Evolutionary conservation across 2,888 invertebrate species (phyloP).

Genomic region (Harpalus rubripes): DNA sequence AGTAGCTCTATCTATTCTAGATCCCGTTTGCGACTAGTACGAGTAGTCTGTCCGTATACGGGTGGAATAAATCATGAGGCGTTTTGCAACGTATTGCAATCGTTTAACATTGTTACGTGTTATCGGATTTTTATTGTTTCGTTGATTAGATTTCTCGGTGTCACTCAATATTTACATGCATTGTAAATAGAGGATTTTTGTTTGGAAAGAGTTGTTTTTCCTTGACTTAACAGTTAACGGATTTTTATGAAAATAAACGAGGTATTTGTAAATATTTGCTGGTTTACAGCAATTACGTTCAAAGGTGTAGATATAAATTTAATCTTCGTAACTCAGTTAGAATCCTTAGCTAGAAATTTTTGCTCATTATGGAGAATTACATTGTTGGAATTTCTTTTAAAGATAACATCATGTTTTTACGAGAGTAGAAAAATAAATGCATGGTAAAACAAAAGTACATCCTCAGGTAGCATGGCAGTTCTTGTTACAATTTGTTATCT

Average conservation of each 20-base stretch:
- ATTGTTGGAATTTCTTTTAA: neutral
- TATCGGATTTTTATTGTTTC: conserved; percentile 36
- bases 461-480: too few relatives aligned
- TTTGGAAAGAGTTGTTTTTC: conserved; percentile 53
- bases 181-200: conserved; percentile 43
- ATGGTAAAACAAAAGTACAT: too few relatives aligned
- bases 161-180: conserved; percentile 46
- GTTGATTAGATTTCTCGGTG: conserved; percentile 40
- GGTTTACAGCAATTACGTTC: conserved; percentile 45
- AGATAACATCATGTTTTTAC: too few relatives aligned
- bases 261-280: conserved; percentile 48
- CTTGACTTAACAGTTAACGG: conserved; percentile 50
- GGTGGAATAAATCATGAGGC: conserved; percentile 16
- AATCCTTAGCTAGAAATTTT: neutral
- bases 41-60: neutral
- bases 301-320: conserved; percentile 15
- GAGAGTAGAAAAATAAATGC: too few relatives aligned
- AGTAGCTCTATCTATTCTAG: neutral
- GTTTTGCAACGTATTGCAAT: conserved; percentile 36
- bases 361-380: neutral
- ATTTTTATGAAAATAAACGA: conserved; percentile 37
- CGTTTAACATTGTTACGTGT: conserved; percentile 26
- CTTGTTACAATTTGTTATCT: too few relatives aligned
- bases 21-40: neutral
- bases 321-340: conserved; percentile 11